Evolutionary conservation across 2,888 invertebrate species (phyloP).

Genomic region (Andrena bucephala): DNA sequence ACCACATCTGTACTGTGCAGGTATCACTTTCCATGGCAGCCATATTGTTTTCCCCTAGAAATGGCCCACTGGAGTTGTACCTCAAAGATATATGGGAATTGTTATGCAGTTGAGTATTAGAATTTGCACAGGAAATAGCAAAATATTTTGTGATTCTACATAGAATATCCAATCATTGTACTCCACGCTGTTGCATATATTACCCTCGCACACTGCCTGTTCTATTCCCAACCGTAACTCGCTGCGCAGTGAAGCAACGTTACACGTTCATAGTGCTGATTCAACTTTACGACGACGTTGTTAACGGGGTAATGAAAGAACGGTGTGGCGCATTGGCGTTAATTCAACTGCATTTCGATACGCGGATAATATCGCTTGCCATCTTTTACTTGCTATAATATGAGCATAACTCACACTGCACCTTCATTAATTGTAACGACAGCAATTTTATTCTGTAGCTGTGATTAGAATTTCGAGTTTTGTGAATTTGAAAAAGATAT

Average conservation of each 20-base stretch:
- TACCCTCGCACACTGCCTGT: neutral
- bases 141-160: slow-evolving; percentile 19
- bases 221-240: slow-evolving; percentile 15
- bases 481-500: too few relatives aligned
- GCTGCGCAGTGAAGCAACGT: neutral
- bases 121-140: neutral
- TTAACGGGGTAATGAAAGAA: slow-evolving; percentile 52
- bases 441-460: neutral
- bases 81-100: neutral
- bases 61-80: neutral
- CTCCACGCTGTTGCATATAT: slow-evolving; percentile 3
- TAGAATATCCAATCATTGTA: slow-evolving; percentile 22
- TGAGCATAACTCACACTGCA: neutral
- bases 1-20: too few relatives aligned
- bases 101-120: neutral
- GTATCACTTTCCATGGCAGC: neutral
- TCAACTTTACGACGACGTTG: slow-evolving; percentile 45
- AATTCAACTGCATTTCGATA: slow-evolving; percentile 28
- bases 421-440: neutral
- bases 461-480: neutral
- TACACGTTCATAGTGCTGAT: slow-evolving; percentile 27
- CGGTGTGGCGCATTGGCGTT: slow-evolving; percentile 12
- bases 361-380: neutral
- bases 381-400: neutral
- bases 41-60: neutral